Conservation (phyloP, 2,113 vertebrate genomes). For the Cygnus buccinator region DNA sequence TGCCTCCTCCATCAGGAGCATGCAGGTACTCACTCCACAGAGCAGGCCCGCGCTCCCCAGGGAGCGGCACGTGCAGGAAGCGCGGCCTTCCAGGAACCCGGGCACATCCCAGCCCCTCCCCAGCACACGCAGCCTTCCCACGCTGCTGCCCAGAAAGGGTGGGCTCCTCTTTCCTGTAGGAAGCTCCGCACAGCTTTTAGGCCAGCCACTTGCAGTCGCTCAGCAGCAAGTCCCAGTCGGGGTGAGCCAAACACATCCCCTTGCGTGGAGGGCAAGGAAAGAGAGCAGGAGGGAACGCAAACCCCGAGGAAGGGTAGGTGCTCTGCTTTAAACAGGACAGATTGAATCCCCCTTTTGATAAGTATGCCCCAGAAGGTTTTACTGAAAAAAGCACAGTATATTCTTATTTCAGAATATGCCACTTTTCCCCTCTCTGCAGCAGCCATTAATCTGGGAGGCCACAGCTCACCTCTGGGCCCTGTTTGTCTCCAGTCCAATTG, state of each 20-base stretch:
- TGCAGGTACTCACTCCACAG: neutral
- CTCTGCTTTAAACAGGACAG: neutral
- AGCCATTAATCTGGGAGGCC: neutral
- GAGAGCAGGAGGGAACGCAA: neutral
- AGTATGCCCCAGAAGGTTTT: neutral
- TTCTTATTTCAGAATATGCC: neutral
- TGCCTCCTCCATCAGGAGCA: neutral
- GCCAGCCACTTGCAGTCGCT: neutral
- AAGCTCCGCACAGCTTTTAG: neutral
- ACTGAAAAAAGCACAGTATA: neutral
- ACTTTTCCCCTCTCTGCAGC: neutral
- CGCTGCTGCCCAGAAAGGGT: neutral
- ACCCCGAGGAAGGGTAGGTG: neutral
- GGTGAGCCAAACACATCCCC: neutral
- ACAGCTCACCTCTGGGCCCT: neutral
- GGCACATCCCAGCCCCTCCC: neutral
- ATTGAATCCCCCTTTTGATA: neutral
- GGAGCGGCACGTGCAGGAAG: neutral
- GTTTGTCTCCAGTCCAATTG: neutral
- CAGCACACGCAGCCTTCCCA: neutral
- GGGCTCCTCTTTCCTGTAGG: neutral
- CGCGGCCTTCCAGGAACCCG: conserved; percentile 22
- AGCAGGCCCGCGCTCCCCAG: neutral
- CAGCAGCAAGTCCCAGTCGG: neutral
- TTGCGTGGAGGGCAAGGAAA: neutral